Base-by-base conservation (phyloP, 2,888 invertebrate species). In the Ophion ventricosus region DNA sequence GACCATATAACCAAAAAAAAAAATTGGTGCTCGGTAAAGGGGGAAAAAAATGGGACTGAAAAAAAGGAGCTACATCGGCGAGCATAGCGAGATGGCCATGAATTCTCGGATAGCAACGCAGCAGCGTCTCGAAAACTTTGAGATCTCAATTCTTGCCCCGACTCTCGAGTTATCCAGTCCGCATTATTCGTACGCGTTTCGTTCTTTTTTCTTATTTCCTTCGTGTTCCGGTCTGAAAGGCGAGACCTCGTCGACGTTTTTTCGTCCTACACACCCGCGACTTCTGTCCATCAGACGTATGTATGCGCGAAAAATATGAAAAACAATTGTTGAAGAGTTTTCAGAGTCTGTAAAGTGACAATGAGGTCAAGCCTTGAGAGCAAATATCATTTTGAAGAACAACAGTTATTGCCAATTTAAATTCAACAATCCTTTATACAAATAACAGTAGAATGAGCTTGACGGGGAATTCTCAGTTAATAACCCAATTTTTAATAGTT, bases 211-310 rank as follows among this genome's bases (percentile, higher is more conserved):
- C 61, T 74, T 35, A 75, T 76, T 80, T 75, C 20, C 29, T 56
- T 66, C 10, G 14, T 76, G 83, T 84, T 84, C 80, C 80, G 74
- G 80, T 80, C 80, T 77, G 61, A 63, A 84, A 80, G 43, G 29
- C 80, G 40, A 63, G 80, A 54, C 83, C 76, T 84, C 72, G 83
- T 43, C 29, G 17, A 43, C 23, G 25, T 72, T 80, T 59, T 72
- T 79, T 23, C 66, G 66, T 59, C 54, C 69, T 25, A 2, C 59
- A 25, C 23, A 1, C 14, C 20, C 8, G 26, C 11, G 17, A 2
- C 75, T 57, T 49, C 14, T n/a, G 35, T 69, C 7, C n/a, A 57
- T 20, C 4, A 57, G 20, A n/a, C 11, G 4, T 20, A 2, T 17
- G 14, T 49, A 17, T 49, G 4, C 17, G 17, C 2, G 17, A 49